Evolutionary conservation across 2,888 invertebrate genomes (phyloP).

Genomic region (Erebia epiphron): DNA sequence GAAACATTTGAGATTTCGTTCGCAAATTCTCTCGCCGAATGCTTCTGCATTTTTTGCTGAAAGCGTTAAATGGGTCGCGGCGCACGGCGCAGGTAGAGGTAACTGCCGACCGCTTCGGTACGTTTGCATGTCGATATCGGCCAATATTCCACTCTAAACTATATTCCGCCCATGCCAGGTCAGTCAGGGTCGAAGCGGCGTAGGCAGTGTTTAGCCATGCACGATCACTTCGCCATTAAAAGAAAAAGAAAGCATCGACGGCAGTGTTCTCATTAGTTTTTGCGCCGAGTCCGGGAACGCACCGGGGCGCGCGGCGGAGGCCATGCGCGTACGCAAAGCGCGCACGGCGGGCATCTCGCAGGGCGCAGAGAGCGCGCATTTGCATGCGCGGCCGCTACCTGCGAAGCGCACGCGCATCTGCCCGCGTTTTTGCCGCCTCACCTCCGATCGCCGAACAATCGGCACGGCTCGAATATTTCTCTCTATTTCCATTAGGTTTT

Average conservation of each 20-base stretch:
- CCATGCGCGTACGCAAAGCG: conserved; percentile 34
- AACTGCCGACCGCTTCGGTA: not conserved
- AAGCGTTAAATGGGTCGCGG: conserved; percentile 5
- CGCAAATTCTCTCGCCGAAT: conserved; percentile 8
- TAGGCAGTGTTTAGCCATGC: not conserved
- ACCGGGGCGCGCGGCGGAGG: conserved; percentile 13
- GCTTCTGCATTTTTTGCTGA: not conserved
- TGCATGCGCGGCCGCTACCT: conserved; percentile 63
- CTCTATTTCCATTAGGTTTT: conserved; percentile 61
- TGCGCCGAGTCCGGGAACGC: conserved; percentile 25
- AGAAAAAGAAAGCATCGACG: not conserved
- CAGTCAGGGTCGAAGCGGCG: not conserved
- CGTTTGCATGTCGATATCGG: not conserved
- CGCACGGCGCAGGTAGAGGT: conserved; percentile 3
- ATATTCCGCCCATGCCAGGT: not conserved
- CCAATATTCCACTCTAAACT: not conserved
- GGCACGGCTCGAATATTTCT: conserved; percentile 59
- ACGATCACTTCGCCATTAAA: conserved; percentile 3
- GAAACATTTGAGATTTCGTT: conserved; percentile 1
- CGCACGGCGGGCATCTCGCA: conserved; percentile 26
- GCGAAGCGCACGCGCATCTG: conserved; percentile 66
- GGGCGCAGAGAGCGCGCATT: conserved; percentile 44
- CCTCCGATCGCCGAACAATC: conserved; percentile 54
- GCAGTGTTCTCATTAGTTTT: conserved; percentile 25
- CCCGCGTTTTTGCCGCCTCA: conserved; percentile 47